Conservation (phyloP, 1,140 invertebrate species). For the Drosophila malerkotliana region DNA sequence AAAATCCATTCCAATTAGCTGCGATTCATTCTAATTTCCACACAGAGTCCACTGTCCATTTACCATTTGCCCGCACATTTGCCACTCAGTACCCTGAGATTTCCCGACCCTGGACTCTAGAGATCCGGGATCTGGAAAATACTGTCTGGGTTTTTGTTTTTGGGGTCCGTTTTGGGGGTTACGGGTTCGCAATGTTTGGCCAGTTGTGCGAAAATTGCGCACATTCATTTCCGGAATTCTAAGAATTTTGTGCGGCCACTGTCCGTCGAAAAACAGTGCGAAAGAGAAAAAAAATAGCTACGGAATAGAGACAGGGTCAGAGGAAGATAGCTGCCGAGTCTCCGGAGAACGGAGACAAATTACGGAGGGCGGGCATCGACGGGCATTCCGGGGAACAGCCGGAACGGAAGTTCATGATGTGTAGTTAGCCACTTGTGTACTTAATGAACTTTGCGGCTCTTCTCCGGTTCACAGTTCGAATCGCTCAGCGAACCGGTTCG, state of each 20-base stretch:
- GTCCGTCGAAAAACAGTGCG: constrained; percentile 5
- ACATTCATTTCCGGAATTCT: constrained; percentile 71
- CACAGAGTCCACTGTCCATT: constrained; percentile 7
- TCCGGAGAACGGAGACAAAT: constrained; percentile 20
- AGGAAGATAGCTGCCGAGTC: background rate
- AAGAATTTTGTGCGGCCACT: constrained; percentile 27
- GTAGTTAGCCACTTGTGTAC: constrained; percentile 37
- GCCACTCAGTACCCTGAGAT: background rate
- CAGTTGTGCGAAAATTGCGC: constrained; percentile 56
- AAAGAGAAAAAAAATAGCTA: background rate
- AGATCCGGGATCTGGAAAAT: constrained; percentile 19
- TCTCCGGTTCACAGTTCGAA: background rate
- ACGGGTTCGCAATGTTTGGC: background rate
- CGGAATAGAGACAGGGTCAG: background rate
- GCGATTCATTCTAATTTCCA: constrained; percentile 32
- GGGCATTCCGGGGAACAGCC: constrained; percentile 13
- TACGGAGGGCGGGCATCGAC: background rate
- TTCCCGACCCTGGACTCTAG: constrained; percentile 3
- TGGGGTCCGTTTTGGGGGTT: background rate
- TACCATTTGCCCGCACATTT: constrained; percentile 5
- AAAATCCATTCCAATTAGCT: constrained; percentile 26
- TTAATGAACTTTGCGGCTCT: constrained; percentile 32
- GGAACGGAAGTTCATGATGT: constrained; percentile 22
- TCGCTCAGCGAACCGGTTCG: background rate
- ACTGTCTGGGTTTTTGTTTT: constrained; percentile 40